Evolutionary conservation across 2,797 vertebrate species (phyloP), one percentile per base, ranked within the genome.

Genomic region (Nyctalus aviator): DNA sequence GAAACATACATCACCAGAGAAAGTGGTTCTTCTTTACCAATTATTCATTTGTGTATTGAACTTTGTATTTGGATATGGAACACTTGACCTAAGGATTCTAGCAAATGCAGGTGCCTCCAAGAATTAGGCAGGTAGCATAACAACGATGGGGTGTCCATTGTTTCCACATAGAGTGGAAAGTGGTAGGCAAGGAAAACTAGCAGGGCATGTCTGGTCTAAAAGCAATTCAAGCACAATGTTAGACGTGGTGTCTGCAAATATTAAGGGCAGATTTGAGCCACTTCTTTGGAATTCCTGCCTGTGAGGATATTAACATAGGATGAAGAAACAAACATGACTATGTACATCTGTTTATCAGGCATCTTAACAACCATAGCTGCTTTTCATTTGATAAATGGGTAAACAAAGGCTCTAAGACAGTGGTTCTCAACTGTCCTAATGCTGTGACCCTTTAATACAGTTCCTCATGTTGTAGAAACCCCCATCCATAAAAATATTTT

Each of bases 51-150:
- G 23, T 23, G 68, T 91, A 78, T 48, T 93, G 27, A 85, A 37
- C 8, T 76, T 75, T 64, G 20, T 82, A 73, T 95, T 83, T 94
- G 84, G 17, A 84, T 27, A 25, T 64, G 89, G 86, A 79, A 82
- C 12, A 50, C 53, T 90, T 71, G 46, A 82, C 76, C 15, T 71
- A 66, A 94, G 10, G 35, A 78, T 37, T 90, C 8, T 44, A 25
- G 23, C 41, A 85, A 88, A 76, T 69, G 4, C 41, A 94, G 82
- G 13, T 48, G 11, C 13, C 21, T 83, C 23, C 27, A 17, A 66
- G 62, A 23, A 62, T 10, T 25, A 75, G 13, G 1, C 57, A 75
- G 13, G 21, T 62, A 35, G 10, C 21, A 37, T 32, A 62, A 37
- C 8, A 62, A 37, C 8, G 50, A 13, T 27, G 21, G 11, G 25